Base-by-base conservation (phyloP, 30 jellyfish, hydroid and myxozoan genomes). In the Sanderia malayensis region DNA sequence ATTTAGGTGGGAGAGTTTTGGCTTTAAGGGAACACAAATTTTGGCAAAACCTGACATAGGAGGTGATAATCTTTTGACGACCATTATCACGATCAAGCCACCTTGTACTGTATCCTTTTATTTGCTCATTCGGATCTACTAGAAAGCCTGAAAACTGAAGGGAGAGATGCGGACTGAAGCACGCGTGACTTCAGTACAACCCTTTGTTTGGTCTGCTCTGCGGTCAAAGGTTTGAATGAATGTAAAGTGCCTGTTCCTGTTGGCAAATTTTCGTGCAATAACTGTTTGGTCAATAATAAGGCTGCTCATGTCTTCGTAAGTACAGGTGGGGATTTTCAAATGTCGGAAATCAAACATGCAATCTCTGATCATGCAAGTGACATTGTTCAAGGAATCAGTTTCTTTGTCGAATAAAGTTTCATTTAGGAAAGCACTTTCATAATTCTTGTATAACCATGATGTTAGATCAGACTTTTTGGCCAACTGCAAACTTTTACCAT, bases 201-300 rank as follows among this genome's bases (percentile, higher is more conserved):
- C 87, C 44, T 75, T 75, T 28, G 87, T 75, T 29, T 33, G 76
- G 21, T 61, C 87, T 31, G 87, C 77, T 22, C 87, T 57, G 25
- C 61, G 49, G 61, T 75, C 79, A 75, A 75, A 75, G 22, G 79
- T 61, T 29, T 75, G 87, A 24, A 71, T 47, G 31, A 74, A 44
- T 15, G 86, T 74, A 46, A 70, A 70, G n/a, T 70, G 83, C 26
- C 72, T 53, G 19, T 49, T 31, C 73, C 20, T 53, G 64, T 75
- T 47, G 7, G 79, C 87, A 75, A 20, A 75, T 60, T 33, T 26
- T 0, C 67, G 30, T 10, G 37, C 34, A 75, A 30, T 61, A 13
- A 75, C 79, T 34, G 69, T 58, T 58, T 74, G 67, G 25, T 74
- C 77, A 24, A 49, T 29, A 4, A 59, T 74, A 33, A n/a, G 44